Evolutionary conservation across 2,113 vertebrate genomes (phyloP).

Genomic region (Lethenteron reissneri): DNA sequence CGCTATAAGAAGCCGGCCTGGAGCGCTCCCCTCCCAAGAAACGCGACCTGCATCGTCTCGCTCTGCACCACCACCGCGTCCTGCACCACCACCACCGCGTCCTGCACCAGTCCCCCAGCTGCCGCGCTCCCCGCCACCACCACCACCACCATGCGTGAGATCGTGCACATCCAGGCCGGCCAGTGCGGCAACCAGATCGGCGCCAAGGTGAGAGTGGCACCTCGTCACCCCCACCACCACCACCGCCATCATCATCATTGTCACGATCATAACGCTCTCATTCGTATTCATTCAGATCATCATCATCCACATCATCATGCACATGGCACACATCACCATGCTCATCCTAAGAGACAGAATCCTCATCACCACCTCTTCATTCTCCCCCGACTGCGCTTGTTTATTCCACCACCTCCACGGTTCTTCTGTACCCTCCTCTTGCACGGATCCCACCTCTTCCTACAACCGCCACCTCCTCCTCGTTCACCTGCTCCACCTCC

Average conservation of each 20-base stretch:
- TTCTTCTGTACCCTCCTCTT: background rate
- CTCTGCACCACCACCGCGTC: background rate
- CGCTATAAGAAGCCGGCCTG: no score
- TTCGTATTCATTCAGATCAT: no score
- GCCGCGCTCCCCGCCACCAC: fast-evolving
- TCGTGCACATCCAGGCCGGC: constrained; percentile 81
- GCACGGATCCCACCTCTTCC: background rate
- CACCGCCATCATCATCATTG: no score
- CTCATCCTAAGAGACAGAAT: no score
- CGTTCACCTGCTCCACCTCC: background rate
- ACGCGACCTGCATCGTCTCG: no score
- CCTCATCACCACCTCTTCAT: no score
- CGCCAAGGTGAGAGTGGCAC: constrained; percentile 39
- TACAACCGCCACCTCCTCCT: background rate
- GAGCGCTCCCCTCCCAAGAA: no score
- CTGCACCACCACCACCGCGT: constrained; percentile 10
- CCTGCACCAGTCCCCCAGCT: background rate
- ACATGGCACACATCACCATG: no score
- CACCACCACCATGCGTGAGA: constrained; percentile 60
- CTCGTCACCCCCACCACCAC: background rate
- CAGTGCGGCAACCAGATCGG: constrained; percentile 90
- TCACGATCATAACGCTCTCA: no score
- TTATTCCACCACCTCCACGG: no score
- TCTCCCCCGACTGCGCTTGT: no score
- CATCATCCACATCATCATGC: no score